Evolutionary conservation across 2,113 vertebrate genomes (phyloP).

Genomic region (Otocyon megalotis): DNA sequence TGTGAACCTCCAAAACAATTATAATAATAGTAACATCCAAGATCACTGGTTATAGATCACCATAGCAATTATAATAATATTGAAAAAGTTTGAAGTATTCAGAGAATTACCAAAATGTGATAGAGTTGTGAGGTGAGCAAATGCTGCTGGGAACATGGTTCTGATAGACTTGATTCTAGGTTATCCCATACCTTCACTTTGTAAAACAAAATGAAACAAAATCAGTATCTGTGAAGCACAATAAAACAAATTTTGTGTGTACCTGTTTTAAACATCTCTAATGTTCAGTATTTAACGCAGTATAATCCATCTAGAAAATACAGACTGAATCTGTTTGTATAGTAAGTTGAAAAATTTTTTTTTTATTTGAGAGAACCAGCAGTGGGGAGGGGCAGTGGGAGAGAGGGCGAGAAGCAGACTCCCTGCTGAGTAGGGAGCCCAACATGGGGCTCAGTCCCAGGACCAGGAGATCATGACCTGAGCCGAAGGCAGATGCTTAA

Average conservation of each 20-base stretch:
- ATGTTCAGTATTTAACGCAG: not conserved
- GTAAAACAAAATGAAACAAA: not conserved
- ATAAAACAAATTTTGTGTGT: not conserved
- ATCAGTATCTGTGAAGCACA: not conserved
- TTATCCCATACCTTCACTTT: not conserved
- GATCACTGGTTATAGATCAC: not conserved
- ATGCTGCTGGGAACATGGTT: not conserved
- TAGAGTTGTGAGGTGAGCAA: not conserved
- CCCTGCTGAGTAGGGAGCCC: too few relatives aligned
- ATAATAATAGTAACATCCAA: not conserved
- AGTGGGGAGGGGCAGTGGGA: too few relatives aligned
- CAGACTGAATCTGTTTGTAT: not conserved
- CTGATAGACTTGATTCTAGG: not conserved
- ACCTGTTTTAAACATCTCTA: conserved; percentile 30
- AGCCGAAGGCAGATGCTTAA: too few relatives aligned
- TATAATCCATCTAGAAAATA: not conserved
- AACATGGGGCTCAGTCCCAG: too few relatives aligned
- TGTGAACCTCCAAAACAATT: not conserved
- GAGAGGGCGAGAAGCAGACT: too few relatives aligned
- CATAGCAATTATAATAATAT: not conserved
- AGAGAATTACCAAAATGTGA: not conserved
- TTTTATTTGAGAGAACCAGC: too few relatives aligned
- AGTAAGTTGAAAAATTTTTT: too few relatives aligned
- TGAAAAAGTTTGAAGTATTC: not conserved
- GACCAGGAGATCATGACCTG: too few relatives aligned